Base-by-base conservation (phyloP, 2,113 vertebrate genomes). In the Anguilla rostrata region DNA sequence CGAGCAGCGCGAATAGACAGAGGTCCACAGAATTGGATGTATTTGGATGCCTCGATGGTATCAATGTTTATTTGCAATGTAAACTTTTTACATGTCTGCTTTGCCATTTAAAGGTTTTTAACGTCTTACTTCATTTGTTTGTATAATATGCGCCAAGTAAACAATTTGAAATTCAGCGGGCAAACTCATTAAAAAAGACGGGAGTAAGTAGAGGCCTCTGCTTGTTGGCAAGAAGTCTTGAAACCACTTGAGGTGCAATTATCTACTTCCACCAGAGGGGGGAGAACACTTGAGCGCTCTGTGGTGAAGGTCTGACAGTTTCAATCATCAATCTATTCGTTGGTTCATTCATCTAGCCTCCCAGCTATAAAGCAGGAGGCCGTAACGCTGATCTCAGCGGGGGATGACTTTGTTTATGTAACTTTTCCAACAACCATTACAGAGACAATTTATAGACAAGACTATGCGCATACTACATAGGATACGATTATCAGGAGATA, bases 81-180 rank as follows among this genome's bases (percentile, higher is more conserved):
- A 91, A 92, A 93, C 90, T 88, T 91, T 34, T 89, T 91, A 87
- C 86, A 88, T 81, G 90, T 88, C 87, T 87, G 81, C 87, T 85
- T 5, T 60, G 86, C 84, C 87, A 93, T 78, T 88, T 87, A 89
- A 87, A 85, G 85, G 57, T 46, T 20, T 88, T 94, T 89, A 94
- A 93, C 92, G 93, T 87, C 85, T 92, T 92, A 91, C 88, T 89
- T 91, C 91, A 92, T 93, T 88, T 94, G 91, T 93, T 94, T 94
- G 90, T 89, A 88, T 90, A 90, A 90, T 88, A 87, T 88, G 81
- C 86, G 89, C 63, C 75, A 89, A 87, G 91, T 92, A 94, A 95
- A 94, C 90, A 92, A 89, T 91, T 92, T 91, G 92, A 92, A 90
- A 92, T 94, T 91, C 39, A 91, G 92, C 89, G 86, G 89, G 90